phyloP scores from a whole-genome alignment of 2,113 vertebrate species.

The Cyanoderma ruficeps region DNA sequence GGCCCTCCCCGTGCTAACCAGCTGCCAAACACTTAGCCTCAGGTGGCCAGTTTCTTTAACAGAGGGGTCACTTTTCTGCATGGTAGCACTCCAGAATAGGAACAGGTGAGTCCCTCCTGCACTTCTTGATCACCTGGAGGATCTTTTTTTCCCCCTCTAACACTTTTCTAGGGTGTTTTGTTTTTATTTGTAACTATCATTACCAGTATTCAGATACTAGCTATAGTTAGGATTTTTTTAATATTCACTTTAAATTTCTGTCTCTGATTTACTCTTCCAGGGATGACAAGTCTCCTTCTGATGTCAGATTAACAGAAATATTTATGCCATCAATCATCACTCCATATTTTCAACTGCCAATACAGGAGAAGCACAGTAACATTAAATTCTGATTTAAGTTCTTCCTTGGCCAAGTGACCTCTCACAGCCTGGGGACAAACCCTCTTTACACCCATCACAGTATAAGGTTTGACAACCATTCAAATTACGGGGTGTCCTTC shows the following conservation, averaged over 20 bases:
- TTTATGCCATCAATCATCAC: background rate
- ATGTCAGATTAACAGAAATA: background rate
- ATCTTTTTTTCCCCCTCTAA: too few species aligned
- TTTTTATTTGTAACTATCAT: background rate
- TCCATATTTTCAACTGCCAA: background rate
- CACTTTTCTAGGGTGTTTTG: background rate
- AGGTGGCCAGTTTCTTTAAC: accelerated
- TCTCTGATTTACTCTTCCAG: background rate
- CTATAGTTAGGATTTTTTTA: background rate
- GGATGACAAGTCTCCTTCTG: background rate
- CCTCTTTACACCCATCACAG: background rate
- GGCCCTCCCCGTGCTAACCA: background rate
- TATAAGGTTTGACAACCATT: background rate
- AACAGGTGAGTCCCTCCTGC: background rate
- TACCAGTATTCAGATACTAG: background rate
- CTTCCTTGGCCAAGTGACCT: background rate
- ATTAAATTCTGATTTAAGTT: background rate
- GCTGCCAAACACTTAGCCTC: too few species aligned
- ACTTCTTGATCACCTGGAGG: background rate
- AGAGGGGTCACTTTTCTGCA: background rate
- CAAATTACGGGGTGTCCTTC: background rate
- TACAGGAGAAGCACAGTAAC: background rate
- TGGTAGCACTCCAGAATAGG: background rate
- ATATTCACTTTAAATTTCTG: background rate
- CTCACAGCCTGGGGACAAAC: background rate